Percentiles rank a stretch among this genome's conserved stretches.
Evolutionary conservation across 2,797 vertebrate genomes (phyloP).

Genomic region (Phyllotis vaccarum): DNA sequence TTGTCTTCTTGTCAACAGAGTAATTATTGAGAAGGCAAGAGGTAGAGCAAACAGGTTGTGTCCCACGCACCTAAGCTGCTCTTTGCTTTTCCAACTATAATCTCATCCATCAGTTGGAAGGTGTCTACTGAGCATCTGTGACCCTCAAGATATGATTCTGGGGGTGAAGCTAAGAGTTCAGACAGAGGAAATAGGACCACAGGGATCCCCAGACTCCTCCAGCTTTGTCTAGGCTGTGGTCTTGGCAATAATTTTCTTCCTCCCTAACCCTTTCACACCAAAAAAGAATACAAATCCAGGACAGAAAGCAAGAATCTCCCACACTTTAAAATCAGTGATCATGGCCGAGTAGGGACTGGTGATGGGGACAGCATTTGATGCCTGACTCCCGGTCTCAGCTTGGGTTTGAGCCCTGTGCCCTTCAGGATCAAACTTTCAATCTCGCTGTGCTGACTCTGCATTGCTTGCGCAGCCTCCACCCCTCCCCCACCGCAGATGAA

Average conservation of each 20-base stretch:
- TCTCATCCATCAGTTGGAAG: not conserved
- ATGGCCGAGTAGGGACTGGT: not conserved
- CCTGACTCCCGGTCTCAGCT: not conserved
- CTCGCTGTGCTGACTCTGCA: not conserved
- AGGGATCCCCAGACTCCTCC: not conserved
- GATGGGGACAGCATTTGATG: not conserved
- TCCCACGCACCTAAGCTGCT: not conserved
- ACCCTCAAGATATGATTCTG: not conserved
- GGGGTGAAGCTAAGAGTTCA: not conserved
- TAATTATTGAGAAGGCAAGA: not conserved
- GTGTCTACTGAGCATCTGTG: not conserved
- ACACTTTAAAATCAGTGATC: not conserved
- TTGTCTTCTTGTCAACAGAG: constrained; percentile 30
- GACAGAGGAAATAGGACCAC: not conserved
- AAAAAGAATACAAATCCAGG: not conserved
- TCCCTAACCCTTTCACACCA: not conserved
- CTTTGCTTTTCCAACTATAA: not conserved
- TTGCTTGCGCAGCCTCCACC: not conserved
- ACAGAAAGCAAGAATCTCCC: not conserved
- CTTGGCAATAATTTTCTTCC: not conserved
- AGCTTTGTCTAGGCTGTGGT: not conserved
- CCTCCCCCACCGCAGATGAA: no score
- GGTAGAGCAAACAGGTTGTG: not conserved
- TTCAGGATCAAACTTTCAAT: not conserved
- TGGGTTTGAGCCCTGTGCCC: not conserved